phyloP scores from a whole-genome alignment of 2,888 invertebrate species.

The Lepidochrysops patricia region DNA sequence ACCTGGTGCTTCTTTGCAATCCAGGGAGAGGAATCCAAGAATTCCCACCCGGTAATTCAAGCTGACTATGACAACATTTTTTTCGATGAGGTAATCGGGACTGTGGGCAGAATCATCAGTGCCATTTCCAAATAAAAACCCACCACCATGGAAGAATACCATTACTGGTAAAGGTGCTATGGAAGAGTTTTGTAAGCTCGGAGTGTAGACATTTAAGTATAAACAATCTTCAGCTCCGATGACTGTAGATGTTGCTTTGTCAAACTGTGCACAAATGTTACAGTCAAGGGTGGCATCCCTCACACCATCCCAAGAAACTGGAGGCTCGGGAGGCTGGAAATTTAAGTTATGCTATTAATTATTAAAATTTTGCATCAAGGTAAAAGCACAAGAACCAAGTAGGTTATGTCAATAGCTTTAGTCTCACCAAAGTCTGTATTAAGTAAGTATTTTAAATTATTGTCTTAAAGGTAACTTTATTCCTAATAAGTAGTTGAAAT shows the following conservation, averaged over 20 bases:
- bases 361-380: too few relatives aligned
- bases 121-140: conserved; percentile 58
- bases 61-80: conserved; percentile 55
- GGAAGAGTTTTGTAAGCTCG: conserved; percentile 44
- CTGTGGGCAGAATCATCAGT: conserved; percentile 52
- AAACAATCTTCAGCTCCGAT: conserved; percentile 78
- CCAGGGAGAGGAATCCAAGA: conserved; percentile 56
- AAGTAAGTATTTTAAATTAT: too few relatives aligned
- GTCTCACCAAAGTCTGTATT: too few relatives aligned
- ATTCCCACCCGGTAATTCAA: conserved; percentile 63
- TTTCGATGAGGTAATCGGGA: conserved; percentile 58
- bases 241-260: conserved; percentile 62
- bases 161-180: conserved; percentile 47
- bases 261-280: conserved; percentile 77
- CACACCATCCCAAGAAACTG: conserved; percentile 72
- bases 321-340: conserved; percentile 49
- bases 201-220: conserved; percentile 80
- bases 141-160: conserved; percentile 66
- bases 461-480: too few relatives aligned
- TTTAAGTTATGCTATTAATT: too few relatives aligned
- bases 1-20: conserved; percentile 57
- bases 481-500: conserved; percentile 7
- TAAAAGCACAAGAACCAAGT: too few relatives aligned
- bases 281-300: conserved; percentile 78
- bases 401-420: too few relatives aligned